Base-by-base conservation (phyloP, 2,113 vertebrate genomes). In the Epinephelus fuscoguttatus region DNA sequence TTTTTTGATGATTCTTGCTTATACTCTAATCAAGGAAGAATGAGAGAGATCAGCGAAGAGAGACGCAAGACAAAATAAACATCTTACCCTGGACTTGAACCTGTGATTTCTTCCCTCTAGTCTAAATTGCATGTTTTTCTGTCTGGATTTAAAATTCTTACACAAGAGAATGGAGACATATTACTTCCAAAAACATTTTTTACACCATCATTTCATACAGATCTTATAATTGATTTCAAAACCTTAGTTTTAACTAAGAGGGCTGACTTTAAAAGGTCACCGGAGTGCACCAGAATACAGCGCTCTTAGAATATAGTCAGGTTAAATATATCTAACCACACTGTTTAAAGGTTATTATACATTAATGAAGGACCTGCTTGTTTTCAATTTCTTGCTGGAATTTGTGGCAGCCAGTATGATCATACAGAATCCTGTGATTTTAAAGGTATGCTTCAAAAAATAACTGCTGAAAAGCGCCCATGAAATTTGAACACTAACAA, bases 401-500 rank as follows among this genome's bases (percentile, higher is more conserved):
- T 84, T 62, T 81, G 75, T 25, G 82, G 84, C 66, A 37, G 71
- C 84, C 68, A 0, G 42, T 56, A 1, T 45, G 75, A 89, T 91
- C 81, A 77, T 68, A 76, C 79, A 78, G 71, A 83, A 84, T 88
- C 78, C 81, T 82, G 59, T 84, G 72, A 91, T 90, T 89, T 85
- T 78, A 63, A 84, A 89, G 47, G 73, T 57, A 64, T 75, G 81
- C 74, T 27, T 80, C 21, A 67, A 78, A 90, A 91, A 91, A 90
- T 79, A 90, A 80, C 81, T 40, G 37, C 70, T 59, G 75, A 79
- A 89, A 84, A 59, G 80, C 81, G 3, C 11, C 85, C 70, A 18
- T 89, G 86, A 89, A 91, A 86, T 81, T 27, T 67, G 53, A 86
- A 84, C 71, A 68, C 87, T 56, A 86, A 90, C 84, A 90, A 76